Evolutionary conservation across 2,888 invertebrate genomes (phyloP).

Genomic region (Leucozona laternaria): DNA sequence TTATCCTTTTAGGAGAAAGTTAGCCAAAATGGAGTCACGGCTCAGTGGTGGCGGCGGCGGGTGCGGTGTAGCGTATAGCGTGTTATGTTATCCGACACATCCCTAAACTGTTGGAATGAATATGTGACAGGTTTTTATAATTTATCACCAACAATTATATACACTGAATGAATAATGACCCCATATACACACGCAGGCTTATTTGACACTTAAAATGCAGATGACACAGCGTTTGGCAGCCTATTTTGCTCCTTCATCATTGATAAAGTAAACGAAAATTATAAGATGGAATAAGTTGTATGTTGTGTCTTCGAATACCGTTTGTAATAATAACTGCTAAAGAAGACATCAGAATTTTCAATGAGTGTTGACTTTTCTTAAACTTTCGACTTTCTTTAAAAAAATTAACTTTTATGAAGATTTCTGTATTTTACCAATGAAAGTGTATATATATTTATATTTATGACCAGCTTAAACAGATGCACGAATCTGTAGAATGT

Average conservation of each 20-base stretch:
- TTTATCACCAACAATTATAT: conserved; percentile 64
- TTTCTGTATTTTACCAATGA: too few species aligned
- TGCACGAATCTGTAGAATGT: too few species aligned
- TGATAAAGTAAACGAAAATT: neutral
- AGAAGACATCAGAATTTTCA: too few species aligned
- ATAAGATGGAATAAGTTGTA: neutral
- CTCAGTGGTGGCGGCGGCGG: neutral
- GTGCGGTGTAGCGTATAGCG: too few species aligned
- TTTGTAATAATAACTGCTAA: too few species aligned
- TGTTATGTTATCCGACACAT: conserved; percentile 23
- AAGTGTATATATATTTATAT: too few species aligned
- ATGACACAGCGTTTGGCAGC: neutral
- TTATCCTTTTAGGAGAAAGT: conserved; percentile 13
- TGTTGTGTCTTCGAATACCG: too few species aligned
- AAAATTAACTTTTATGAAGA: too few species aligned
- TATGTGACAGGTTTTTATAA: conserved; percentile 72
- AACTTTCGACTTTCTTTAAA: too few species aligned
- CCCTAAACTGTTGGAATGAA: conserved; percentile 51
- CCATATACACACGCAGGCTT: conserved; percentile 19
- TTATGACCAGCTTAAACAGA: too few species aligned
- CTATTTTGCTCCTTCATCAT: neutral
- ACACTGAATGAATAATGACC: conserved; percentile 59
- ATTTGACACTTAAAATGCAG: conserved; percentile 56
- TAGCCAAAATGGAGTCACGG: conserved; percentile 2
- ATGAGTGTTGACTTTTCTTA: too few species aligned